These are phyloP conservation scores for Luffia ferchaultella DNA, from an alignment of 2,888 invertebrate genomes.

Conservation along the genomic window DNA sequence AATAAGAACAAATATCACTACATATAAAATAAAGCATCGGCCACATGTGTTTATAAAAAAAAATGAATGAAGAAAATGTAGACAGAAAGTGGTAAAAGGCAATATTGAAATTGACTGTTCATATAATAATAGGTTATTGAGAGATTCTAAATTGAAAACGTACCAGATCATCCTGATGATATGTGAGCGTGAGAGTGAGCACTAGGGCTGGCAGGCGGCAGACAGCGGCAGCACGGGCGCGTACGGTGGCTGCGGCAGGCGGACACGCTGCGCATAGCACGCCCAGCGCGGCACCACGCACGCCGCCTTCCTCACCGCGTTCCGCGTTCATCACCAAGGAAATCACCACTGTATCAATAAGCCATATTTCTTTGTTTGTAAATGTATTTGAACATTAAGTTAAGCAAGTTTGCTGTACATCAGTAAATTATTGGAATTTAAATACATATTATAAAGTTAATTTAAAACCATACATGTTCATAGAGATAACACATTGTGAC, in stretches of 20 bases:
- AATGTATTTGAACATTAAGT: no score
- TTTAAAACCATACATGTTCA: neutral
- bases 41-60: no score
- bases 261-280: constrained; percentile 91
- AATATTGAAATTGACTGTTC: no score
- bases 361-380: neutral
- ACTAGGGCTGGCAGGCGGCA: constrained; percentile 91
- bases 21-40: no score
- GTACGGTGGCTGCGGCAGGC: constrained; percentile 81
- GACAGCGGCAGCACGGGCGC: constrained; percentile 88
- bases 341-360: constrained; percentile 72
- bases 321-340: constrained; percentile 88
- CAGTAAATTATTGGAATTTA: neutral
- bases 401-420: no score
- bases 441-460: neutral
- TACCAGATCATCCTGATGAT: constrained; percentile 68
- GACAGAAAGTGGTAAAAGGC: neutral
- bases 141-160: constrained; percentile 11
- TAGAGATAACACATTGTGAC: no score
- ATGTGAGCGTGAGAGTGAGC: constrained; percentile 80
- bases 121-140: no score
- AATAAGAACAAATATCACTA: no score
- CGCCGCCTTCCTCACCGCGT: constrained; percentile 86
- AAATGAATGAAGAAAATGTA: neutral
- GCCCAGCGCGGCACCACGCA: constrained; percentile 82